Percentiles rank a stretch among this genome's conserved stretches.
phyloP scores from a whole-genome alignment of 2,113 vertebrate species.

The Oryzias celebensis region DNA sequence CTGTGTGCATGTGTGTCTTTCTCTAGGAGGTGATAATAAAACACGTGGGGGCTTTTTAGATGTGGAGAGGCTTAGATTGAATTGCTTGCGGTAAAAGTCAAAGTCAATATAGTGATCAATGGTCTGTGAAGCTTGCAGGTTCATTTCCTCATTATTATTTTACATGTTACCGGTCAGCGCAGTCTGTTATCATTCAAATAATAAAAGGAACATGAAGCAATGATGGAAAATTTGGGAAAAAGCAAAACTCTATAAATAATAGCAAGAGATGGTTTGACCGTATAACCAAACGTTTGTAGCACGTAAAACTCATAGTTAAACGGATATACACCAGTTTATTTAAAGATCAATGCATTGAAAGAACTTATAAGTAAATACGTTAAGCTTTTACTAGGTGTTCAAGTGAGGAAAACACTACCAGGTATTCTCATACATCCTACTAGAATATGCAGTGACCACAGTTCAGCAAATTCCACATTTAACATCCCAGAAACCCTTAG shows the following conservation, averaged over 20 bases:
- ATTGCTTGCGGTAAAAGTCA: constrained; percentile 80
- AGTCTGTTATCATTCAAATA: constrained; percentile 79
- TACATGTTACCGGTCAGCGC: constrained; percentile 71
- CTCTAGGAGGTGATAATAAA: constrained; percentile 22
- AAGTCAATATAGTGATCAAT: constrained; percentile 81
- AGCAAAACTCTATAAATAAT: constrained; percentile 39
- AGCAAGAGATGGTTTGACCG: constrained; percentile 19
- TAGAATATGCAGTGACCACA: too few relatives aligned
- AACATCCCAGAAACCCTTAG: too few relatives aligned
- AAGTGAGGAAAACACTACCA: too few relatives aligned
- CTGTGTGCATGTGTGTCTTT: constrained; percentile 14
- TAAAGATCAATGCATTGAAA: too few relatives aligned
- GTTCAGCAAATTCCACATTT: too few relatives aligned
- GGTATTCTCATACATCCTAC: too few relatives aligned
- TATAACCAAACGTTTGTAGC: constrained; percentile 3
- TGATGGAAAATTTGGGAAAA: constrained; percentile 51
- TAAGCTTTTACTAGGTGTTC: too few relatives aligned
- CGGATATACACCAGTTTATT: too few relatives aligned
- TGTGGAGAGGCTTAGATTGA: constrained; percentile 71
- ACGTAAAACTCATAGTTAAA: too few relatives aligned
- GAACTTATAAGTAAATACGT: too few relatives aligned
- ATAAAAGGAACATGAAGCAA: constrained; percentile 55
- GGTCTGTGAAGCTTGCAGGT: constrained; percentile 74
- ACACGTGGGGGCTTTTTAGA: constrained; percentile 59
- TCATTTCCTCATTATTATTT: constrained; percentile 80